These are phyloP conservation scores for Omphaloscelis lunosa DNA, from an alignment of 2,888 invertebrate species.

Conservation along the genomic window DNA sequence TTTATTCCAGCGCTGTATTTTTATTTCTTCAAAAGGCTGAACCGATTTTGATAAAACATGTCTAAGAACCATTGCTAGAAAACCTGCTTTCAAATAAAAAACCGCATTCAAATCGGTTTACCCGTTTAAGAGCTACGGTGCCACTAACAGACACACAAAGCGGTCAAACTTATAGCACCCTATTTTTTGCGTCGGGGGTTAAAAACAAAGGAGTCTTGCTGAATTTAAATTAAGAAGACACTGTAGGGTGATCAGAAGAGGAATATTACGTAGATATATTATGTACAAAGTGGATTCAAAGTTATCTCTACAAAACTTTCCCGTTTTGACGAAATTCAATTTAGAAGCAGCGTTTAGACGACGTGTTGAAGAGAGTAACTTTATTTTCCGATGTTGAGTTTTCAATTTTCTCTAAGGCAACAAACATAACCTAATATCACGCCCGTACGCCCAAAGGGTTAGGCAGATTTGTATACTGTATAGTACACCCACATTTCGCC, in stretches of 20 bases:
- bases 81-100: too few species aligned
- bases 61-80: too few species aligned
- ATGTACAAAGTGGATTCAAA: not conserved
- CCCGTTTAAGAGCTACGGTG: too few species aligned
- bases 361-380: not conserved
- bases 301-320: not conserved
- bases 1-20: not conserved
- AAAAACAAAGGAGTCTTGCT: not conserved
- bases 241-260: not conserved
- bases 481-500: not conserved
- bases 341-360: not conserved
- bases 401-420: slow-evolving; percentile 3
- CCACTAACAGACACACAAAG: too few species aligned
- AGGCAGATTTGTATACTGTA: too few species aligned
- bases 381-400: slow-evolving; percentile 2
- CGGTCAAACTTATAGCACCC: too few species aligned
- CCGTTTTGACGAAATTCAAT: not conserved
- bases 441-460: too few species aligned
- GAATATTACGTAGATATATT: not conserved
- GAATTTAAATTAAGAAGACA: not conserved
- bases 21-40: not conserved
- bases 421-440: not conserved
- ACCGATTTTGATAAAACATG: too few species aligned
- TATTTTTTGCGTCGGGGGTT: too few species aligned
- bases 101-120: too few species aligned